Conservation (phyloP, 2,797 vertebrate species). For the Clarias laeviceps region DNA sequence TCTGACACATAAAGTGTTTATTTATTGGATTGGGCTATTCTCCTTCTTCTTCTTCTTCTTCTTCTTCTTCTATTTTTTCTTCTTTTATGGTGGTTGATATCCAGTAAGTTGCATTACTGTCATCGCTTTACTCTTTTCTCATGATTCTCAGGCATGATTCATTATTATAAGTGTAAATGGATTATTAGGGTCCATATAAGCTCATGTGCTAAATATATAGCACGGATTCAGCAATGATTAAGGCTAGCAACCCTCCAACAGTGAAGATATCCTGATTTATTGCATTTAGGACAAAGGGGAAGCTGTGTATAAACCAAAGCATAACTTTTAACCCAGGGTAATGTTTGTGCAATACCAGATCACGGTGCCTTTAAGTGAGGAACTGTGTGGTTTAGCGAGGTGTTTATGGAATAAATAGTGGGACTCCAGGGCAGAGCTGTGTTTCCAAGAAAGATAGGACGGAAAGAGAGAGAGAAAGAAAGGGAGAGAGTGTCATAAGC, state of each 20-base stretch:
- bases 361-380: background rate
- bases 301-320: background rate
- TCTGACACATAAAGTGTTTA: too few species aligned
- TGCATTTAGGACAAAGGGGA: background rate
- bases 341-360: background rate
- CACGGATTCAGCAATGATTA: background rate
- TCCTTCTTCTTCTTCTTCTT: too few species aligned
- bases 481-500: background rate
- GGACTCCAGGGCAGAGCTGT: background rate
- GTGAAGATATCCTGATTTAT: background rate
- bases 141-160: too few species aligned
- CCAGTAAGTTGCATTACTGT: too few species aligned
- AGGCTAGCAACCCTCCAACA: background rate
- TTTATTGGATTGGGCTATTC: too few species aligned
- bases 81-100: too few species aligned
- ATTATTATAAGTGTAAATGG: too few species aligned
- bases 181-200: too few species aligned
- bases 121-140: too few species aligned
- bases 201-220: too few species aligned
- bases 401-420: background rate
- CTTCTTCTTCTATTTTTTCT: too few species aligned
- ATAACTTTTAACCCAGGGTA: background rate
- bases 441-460: background rate
- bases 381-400: background rate
- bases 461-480: background rate